phyloP scores from a whole-genome alignment of 1,140 invertebrate genomes.

The Hormaphis cornu region DNA sequence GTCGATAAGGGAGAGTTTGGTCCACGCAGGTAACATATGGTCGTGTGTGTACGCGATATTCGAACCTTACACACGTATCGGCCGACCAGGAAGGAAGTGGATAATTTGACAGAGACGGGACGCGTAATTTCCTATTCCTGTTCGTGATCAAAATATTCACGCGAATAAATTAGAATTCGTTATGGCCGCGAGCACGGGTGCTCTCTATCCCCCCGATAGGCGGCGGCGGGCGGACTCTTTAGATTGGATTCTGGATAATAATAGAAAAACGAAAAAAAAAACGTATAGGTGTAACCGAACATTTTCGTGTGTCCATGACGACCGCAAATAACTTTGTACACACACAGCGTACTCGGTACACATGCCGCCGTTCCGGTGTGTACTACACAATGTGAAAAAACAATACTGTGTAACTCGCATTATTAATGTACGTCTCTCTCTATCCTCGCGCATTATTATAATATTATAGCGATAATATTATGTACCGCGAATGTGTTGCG shows the following conservation, averaged over 20 bases:
- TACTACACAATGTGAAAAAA: neutral
- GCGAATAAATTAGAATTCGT: slow-evolving; percentile 31
- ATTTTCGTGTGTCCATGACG: slow-evolving; percentile 22
- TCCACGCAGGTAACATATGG: slow-evolving; percentile 29
- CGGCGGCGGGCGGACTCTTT: slow-evolving; percentile 20
- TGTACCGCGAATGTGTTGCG: no score
- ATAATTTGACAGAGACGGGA: slow-evolving; percentile 28
- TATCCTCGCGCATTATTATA: no score
- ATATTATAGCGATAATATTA: neutral
- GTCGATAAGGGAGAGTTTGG: slow-evolving; percentile 32
- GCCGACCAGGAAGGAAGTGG: slow-evolving; percentile 28
- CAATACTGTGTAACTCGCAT: no score
- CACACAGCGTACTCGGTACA: neutral
- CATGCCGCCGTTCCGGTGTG: neutral
- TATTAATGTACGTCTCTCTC: no score
- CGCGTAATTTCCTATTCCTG: neutral
- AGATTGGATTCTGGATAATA: slow-evolving; percentile 29
- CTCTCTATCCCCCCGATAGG: no score
- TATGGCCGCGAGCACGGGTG: no score
- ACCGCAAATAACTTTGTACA: neutral
- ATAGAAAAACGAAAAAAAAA: neutral
- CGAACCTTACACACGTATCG: no score
- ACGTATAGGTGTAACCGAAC: neutral
- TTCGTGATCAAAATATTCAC: slow-evolving; percentile 11
- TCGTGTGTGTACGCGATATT: neutral